Conservation (phyloP, 2,797 vertebrate species). For the Manis pentadactyla region DNA sequence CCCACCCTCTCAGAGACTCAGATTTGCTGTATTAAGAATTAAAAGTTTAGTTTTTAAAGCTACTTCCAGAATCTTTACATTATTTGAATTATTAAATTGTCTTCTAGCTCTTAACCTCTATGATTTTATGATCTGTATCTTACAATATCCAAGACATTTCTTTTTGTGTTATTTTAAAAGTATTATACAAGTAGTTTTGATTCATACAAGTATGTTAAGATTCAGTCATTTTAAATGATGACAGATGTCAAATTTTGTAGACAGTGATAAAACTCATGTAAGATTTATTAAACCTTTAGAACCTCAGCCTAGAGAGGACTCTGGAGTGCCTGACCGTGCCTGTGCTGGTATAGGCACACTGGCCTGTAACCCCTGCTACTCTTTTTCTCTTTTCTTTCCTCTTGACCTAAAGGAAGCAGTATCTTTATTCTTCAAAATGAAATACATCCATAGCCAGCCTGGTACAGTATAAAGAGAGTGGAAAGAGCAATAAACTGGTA, state of each 20-base stretch:
- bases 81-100: conserved; percentile 5
- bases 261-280: not conserved
- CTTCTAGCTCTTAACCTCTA: conserved; percentile 47
- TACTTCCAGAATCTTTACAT: not conserved
- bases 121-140: conserved; percentile 25
- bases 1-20: not conserved
- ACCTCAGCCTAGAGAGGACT: not conserved
- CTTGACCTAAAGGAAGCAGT: not conserved
- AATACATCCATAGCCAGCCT: not conserved
- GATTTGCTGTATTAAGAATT: conserved; percentile 43
- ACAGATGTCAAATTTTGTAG: conserved; percentile 30
- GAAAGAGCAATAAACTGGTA: not conserved
- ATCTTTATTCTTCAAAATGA: conserved; percentile 16
- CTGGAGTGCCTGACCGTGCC: not conserved
- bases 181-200: not conserved
- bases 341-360: not conserved
- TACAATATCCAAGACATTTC: conserved; percentile 37
- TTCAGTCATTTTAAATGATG: conserved; percentile 30
- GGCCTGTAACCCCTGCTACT: too few relatives aligned
- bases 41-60: conserved; percentile 42
- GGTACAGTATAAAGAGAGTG: not conserved
- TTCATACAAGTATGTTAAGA: not conserved
- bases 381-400: not conserved
- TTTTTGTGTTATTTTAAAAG: conserved; percentile 52
- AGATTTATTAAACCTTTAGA: conserved; percentile 5